Evolutionary conservation across 2,113 vertebrate species (phyloP).

Genomic region (Myotis yumanensis): DNA sequence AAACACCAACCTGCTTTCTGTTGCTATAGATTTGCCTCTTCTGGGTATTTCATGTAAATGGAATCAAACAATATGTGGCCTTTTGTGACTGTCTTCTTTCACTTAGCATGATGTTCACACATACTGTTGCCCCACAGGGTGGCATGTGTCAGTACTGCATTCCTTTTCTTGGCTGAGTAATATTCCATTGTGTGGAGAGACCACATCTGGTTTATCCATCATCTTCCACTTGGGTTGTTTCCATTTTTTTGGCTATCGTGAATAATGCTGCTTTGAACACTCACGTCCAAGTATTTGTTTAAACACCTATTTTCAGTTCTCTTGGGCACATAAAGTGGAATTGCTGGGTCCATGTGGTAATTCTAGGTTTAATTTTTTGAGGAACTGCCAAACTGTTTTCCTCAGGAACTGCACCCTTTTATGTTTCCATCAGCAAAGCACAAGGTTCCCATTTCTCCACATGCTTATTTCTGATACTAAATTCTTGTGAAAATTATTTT

Average conservation of each 20-base stretch:
- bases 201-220: background rate
- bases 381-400: background rate
- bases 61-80: background rate
- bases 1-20: background rate
- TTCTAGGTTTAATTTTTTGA: background rate
- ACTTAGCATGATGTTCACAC: background rate
- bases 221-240: background rate
- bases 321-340: background rate
- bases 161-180: background rate
- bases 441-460: background rate
- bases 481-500: conserved; percentile 1
- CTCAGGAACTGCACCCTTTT: background rate
- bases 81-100: background rate
- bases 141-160: no score
- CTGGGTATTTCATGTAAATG: background rate
- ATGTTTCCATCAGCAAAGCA: background rate
- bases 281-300: background rate
- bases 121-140: background rate
- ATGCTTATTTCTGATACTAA: background rate
- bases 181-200: background rate
- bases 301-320: background rate
- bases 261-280: background rate
- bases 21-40: background rate
- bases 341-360: background rate
- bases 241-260: background rate